These are phyloP conservation scores for Myripristis murdjan DNA, from an alignment of 2,797 vertebrate species.

Conservation along the genomic window DNA sequence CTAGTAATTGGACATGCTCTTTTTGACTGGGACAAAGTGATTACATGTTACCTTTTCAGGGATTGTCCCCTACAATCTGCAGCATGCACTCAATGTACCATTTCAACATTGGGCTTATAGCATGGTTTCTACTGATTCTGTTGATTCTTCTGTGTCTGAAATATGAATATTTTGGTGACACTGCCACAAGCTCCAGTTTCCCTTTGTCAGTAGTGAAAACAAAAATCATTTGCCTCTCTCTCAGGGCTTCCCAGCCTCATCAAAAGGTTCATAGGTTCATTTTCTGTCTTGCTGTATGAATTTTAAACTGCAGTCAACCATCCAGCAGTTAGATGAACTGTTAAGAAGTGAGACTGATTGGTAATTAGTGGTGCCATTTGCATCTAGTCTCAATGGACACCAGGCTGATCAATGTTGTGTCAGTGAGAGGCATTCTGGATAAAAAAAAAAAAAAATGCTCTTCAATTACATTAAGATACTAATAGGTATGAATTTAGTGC, in stretches of 20 bases:
- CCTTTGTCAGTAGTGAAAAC: constrained; percentile 63
- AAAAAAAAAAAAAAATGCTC: constrained; percentile 62
- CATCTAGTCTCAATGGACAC: constrained; percentile 75
- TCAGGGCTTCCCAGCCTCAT: constrained; percentile 62
- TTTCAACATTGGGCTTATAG: constrained; percentile 11
- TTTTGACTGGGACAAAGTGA: constrained; percentile 84
- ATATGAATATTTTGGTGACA: constrained; percentile 43
- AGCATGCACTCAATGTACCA: constrained; percentile 31
- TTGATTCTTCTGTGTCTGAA: constrained; percentile 37
- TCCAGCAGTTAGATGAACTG: constrained; percentile 73
- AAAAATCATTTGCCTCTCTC: constrained; percentile 66
- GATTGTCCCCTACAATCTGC: constrained; percentile 67
- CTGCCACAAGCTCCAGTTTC: constrained; percentile 48
- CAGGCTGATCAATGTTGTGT: constrained; percentile 79
- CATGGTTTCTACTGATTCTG: constrained; percentile 28
- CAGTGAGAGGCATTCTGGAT: constrained; percentile 66
- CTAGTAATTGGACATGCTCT: constrained; percentile 85
- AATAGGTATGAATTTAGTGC: constrained; percentile 74
- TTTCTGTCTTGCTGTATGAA: constrained; percentile 73
- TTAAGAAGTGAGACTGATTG: constrained; percentile 81
- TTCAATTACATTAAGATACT: constrained; percentile 77
- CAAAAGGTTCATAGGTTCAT: constrained; percentile 71
- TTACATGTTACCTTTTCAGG: constrained; percentile 81
- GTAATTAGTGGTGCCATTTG: constrained; percentile 84
- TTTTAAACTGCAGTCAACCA: constrained; percentile 72